These are phyloP conservation scores for Eledona agricola DNA, from an alignment of 2,888 invertebrate species.

Conservation along the genomic window DNA sequence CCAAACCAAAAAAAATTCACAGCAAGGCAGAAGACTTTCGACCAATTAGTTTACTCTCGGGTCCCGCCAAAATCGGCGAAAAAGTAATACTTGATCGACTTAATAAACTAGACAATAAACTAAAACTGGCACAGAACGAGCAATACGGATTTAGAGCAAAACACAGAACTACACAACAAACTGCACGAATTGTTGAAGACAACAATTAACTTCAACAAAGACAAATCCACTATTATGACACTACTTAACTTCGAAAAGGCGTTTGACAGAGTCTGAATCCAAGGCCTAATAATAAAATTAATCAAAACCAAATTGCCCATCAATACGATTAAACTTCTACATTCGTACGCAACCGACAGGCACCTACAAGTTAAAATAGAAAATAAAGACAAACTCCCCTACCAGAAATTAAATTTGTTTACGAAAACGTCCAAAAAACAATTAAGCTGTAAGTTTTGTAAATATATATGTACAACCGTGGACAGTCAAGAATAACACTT, in stretches of 20 bases:
- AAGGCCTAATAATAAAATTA: conserved; percentile 51
- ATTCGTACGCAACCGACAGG: conserved; percentile 45
- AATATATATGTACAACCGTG: no score
- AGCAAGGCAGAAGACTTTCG: conserved; percentile 32
- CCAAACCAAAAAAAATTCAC: conserved; percentile 34
- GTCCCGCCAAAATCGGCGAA: conserved; percentile 35
- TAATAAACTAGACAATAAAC: conserved; percentile 15
- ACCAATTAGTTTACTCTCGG: conserved; percentile 38
- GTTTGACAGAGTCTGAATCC: conserved; percentile 53
- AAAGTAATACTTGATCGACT: conserved; percentile 32
- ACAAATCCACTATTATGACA: conserved; percentile 44
- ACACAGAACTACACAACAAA: conserved; percentile 49
- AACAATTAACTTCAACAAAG: conserved; percentile 45
- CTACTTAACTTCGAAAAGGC: conserved; percentile 55
- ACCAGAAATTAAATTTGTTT: no score
- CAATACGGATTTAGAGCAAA: conserved; percentile 51
- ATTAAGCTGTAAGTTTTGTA: no score
- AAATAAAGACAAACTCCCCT: no score
- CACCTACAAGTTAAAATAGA: conserved; percentile 40
- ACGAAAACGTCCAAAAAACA: no score
- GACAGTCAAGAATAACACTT: no score
- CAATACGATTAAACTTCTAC: conserved; percentile 42
- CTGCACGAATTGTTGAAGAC: conserved; percentile 47
- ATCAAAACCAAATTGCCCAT: conserved; percentile 40
- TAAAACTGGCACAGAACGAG: conserved; percentile 9